These are phyloP conservation scores for Homarus gammarus DNA, from an alignment of 2,888 invertebrate species.

Conservation along the genomic window DNA sequence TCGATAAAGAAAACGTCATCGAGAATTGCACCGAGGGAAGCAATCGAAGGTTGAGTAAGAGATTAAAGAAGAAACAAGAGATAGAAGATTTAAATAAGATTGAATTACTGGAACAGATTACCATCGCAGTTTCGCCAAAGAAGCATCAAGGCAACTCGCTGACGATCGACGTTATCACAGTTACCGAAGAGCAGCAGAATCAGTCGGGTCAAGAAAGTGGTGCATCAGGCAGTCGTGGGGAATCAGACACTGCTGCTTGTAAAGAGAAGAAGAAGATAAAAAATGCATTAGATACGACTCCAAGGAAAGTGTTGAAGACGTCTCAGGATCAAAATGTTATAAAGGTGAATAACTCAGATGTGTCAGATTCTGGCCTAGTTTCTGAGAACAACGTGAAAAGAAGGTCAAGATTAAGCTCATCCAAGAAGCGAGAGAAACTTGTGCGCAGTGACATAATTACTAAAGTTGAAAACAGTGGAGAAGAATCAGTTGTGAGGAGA, in stretches of 20 bases:
- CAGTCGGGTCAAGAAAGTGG: too few relatives aligned
- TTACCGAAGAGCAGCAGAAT: too few relatives aligned
- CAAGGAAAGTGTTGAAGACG: background rate
- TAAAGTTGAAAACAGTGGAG: background rate
- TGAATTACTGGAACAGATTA: constrained; percentile 58
- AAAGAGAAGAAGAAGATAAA: background rate
- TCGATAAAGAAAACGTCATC: background rate
- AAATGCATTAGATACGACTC: background rate
- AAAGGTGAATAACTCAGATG: too few relatives aligned
- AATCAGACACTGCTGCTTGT: background rate
- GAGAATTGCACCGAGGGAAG: background rate
- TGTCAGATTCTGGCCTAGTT: too few relatives aligned
- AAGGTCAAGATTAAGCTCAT: background rate
- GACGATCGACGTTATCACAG: background rate
- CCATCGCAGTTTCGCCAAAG: constrained; percentile 7
- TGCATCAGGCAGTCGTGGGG: background rate
- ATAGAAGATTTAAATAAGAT: constrained; percentile 62
- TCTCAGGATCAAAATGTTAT: background rate
- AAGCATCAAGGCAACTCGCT: background rate
- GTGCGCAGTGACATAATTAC: background rate
- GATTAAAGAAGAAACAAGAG: constrained; percentile 11
- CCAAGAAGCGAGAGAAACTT: background rate
- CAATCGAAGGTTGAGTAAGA: constrained; percentile 11
- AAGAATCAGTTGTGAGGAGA: background rate
- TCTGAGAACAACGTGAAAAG: background rate